Evolutionary conservation across 2,888 invertebrate species (phyloP).

Genomic region (Endotricha flammealis): DNA sequence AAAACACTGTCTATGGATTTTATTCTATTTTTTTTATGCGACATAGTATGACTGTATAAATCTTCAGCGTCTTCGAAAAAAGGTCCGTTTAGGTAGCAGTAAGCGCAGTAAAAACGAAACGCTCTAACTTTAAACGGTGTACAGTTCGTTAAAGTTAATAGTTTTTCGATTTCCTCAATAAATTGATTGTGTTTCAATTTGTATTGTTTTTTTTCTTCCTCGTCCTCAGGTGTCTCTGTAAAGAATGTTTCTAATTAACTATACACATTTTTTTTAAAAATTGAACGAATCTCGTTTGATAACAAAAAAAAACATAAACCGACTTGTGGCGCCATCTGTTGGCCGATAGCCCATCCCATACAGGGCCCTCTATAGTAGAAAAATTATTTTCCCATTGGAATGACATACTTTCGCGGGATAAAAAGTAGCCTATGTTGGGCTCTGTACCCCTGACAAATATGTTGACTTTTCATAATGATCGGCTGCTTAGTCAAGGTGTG

Average conservation of each 20-base stretch:
- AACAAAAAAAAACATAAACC: too few relatives aligned
- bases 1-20: slow-evolving; percentile 36
- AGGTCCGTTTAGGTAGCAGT: slow-evolving; percentile 34
- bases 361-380: too few relatives aligned
- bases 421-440: too few relatives aligned
- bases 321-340: too few relatives aligned
- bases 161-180: slow-evolving; percentile 37
- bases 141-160: slow-evolving; percentile 46
- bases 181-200: slow-evolving; percentile 26
- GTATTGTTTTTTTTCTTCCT: slow-evolving; percentile 4
- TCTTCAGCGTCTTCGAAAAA: slow-evolving; percentile 37
- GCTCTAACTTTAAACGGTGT: slow-evolving; percentile 45
- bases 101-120: slow-evolving; percentile 39
- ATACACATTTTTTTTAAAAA: too few relatives aligned
- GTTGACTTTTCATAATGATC: too few relatives aligned
- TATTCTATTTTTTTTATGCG: slow-evolving; percentile 30
- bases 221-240: slow-evolving; percentile 14
- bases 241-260: neutral
- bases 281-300: too few relatives aligned
- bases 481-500: too few relatives aligned
- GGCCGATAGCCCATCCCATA: too few relatives aligned
- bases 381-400: too few relatives aligned
- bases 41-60: slow-evolving; percentile 35
- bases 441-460: too few relatives aligned
- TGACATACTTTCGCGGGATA: too few relatives aligned